phyloP scores from a whole-genome alignment of 2,797 vertebrate species.

The Morus bassanus region DNA sequence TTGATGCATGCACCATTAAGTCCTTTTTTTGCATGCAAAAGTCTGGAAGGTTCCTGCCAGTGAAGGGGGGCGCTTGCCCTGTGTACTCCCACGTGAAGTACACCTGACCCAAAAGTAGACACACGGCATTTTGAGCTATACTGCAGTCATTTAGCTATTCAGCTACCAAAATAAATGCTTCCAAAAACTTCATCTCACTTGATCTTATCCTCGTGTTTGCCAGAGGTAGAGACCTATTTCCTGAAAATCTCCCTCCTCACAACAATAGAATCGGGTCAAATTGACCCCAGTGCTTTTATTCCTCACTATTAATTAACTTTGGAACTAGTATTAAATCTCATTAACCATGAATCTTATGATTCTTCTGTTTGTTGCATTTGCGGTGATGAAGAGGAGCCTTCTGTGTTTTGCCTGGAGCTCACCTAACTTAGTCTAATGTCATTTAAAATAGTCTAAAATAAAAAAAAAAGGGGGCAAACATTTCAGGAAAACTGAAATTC shows the following conservation, averaged over 20 bases:
- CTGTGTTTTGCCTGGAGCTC: not conserved
- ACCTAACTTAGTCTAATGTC: not conserved
- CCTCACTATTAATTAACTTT: not conserved
- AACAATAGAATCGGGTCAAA: not conserved
- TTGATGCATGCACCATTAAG: not conserved
- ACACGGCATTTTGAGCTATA: not conserved
- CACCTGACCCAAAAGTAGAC: not conserved
- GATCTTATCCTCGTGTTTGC: not conserved
- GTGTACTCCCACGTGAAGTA: accelerated
- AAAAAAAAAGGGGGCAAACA: not conserved
- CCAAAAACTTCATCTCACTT: not conserved
- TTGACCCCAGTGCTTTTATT: not conserved
- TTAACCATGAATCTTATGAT: not conserved
- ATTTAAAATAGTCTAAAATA: not conserved
- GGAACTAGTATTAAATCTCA: not conserved
- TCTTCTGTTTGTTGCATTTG: not conserved
- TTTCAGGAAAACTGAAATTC: not conserved
- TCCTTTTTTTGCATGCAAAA: not conserved
- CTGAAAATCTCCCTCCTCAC: not conserved
- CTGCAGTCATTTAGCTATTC: not conserved
- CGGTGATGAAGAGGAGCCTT: not conserved
- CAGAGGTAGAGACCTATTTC: not conserved
- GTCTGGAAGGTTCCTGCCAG: not conserved
- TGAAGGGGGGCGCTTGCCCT: not conserved
- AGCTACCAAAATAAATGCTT: not conserved